A percentile compares a stretch with the other conserved stretches of the same genome.
Evolutionary conservation across 1,140 invertebrate genomes (phyloP).

Genomic region (Aplysia californica): DNA sequence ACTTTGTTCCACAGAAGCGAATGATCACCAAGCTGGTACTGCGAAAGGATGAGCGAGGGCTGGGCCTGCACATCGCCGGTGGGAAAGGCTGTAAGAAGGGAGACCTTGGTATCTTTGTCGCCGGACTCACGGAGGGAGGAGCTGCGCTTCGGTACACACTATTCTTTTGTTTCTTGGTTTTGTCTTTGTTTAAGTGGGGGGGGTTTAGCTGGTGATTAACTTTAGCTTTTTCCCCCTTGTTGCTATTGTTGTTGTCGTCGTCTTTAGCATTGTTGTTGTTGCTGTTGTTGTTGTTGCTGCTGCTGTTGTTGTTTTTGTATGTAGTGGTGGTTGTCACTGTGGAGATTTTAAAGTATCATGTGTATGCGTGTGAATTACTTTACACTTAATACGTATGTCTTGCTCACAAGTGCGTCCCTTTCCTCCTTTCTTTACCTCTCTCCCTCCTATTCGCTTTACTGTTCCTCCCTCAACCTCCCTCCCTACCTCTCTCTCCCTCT

Average conservation of each 20-base stretch:
- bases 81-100: slow-evolving; percentile 76
- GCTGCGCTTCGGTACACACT: slow-evolving; percentile 78
- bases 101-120: slow-evolving; percentile 82
- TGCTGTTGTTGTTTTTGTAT: too few relatives aligned
- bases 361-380: too few relatives aligned
- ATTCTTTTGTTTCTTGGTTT: background rate
- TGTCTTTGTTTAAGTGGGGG: background rate
- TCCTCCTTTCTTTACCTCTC: slow-evolving; percentile 42
- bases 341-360: too few relatives aligned
- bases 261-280: too few relatives aligned
- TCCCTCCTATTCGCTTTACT: background rate
- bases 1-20: slow-evolving; percentile 47
- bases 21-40: slow-evolving; percentile 71
- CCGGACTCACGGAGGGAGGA: slow-evolving; percentile 83
- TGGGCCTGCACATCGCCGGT: slow-evolving; percentile 88
- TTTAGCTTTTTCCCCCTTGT: too few relatives aligned
- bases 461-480: background rate
- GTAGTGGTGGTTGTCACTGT: too few relatives aligned
- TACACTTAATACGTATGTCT: too few relatives aligned
- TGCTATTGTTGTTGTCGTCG: too few relatives aligned
- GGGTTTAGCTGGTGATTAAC: background rate
- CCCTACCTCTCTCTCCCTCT: background rate
- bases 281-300: too few relatives aligned
- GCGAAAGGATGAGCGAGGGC: slow-evolving; percentile 77
- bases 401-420: too few relatives aligned